Percentiles rank a stretch among this genome's conserved stretches.
phyloP scores from a whole-genome alignment of 37 sponge, comb jelly and placozoan genomes.

The Haliclona indistincta region DNA sequence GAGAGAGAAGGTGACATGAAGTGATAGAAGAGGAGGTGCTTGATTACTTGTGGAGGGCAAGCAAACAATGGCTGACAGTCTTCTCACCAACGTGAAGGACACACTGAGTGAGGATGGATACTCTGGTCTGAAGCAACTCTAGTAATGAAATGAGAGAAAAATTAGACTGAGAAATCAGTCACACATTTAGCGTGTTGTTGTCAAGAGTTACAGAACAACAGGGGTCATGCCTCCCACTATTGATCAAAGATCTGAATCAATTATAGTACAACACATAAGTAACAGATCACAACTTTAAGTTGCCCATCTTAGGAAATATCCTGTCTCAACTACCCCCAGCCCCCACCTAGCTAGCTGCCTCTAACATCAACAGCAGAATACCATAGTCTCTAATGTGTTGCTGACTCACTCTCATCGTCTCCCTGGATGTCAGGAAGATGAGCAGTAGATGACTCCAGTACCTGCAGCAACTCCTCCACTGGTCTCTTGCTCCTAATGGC shows the following conservation, averaged over 20 bases:
- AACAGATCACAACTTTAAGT: neutral
- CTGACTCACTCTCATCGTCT: slow-evolving; percentile 25
- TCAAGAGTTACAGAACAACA: neutral
- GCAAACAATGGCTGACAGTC: slow-evolving; percentile 85
- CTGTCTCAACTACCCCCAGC: no score
- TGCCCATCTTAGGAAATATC: no score
- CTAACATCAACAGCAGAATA: no score
- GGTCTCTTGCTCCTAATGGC: slow-evolving; percentile 48
- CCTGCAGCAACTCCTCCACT: slow-evolving; percentile 3
- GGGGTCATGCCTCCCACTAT: no score
- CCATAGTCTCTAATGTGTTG: neutral
- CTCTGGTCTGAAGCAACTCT: slow-evolving; percentile 55
- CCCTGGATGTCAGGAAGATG: slow-evolving; percentile 17
- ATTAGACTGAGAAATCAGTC: no score
- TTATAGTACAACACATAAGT: neutral
- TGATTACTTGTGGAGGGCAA: slow-evolving; percentile 73
- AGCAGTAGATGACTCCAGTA: slow-evolving; percentile 32
- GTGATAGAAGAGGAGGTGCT: neutral
- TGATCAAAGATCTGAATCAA: no score
- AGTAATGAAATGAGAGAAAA: neutral
- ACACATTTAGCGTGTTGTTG: no score
- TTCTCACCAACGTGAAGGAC: slow-evolving; percentile 80
- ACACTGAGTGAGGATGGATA: slow-evolving; percentile 82
- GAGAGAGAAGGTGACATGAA: neutral
- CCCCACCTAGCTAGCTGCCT: no score